Base-by-base conservation (phyloP, 2,113 vertebrate species). In the Plotosus lineatus region DNA sequence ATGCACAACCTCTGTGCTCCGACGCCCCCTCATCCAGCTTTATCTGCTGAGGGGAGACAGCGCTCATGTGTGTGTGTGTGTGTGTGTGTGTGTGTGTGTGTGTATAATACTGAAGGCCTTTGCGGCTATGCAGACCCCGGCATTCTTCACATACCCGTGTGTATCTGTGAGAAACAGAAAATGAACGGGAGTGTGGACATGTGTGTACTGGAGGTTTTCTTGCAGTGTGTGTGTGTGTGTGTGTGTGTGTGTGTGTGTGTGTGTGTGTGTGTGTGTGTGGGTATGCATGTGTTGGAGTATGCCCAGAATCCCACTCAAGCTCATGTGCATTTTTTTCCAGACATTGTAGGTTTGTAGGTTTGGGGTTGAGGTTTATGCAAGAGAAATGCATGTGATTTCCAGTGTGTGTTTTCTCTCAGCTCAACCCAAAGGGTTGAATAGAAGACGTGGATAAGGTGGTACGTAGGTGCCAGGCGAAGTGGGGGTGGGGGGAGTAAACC, bases 361-460 rank as follows among this genome's bases (percentile, higher is more conserved):
- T 51, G 46, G 46, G 19, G 48, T 71, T 31, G 63, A 60, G 31
- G n/a, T 72, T 71, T 71, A 19, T 53, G 51, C 51, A 77, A 79
- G 33, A 71, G 46, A 68, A 46, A 51, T 73, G 60, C 42, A 65
- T 78, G 69, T 51, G 21, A 40, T 28, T 80, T 71, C 17, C 6
- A 31, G 31, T 33, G 46, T 75, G 42, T 40, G 26, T 40, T 40
- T 73, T 60, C 80, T 77, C 8, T 68, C 56, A 63, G 66, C 55
- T 21, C 44, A 44, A n/a, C 77, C 68, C 77, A 53, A 26, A 77
- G 73, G 75, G 75, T 51, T 85, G 38, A 69, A 72, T 77, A 14
- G 51, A 61, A 80, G 63, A 76, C 50, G 77, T 82, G 68, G 84
- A 78, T 15, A 55, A 82, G 82, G 73, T 74, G 10, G 10, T 78